Conservation (phyloP, 2,888 invertebrate genomes). For the Macaria notata region DNA sequence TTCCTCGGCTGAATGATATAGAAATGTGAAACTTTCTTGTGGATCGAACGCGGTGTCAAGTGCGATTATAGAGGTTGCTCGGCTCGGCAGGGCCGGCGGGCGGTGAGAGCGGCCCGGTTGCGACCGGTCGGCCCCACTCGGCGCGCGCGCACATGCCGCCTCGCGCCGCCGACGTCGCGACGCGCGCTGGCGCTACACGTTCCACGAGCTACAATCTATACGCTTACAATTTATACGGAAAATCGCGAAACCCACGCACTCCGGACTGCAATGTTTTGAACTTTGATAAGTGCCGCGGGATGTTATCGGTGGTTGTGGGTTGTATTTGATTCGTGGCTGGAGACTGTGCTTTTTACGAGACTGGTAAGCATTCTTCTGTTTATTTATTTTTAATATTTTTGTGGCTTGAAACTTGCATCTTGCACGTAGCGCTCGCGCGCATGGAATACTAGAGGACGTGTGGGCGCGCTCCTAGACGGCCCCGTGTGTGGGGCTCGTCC, state of each 20-base stretch:
- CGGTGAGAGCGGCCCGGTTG: slow-evolving; percentile 79
- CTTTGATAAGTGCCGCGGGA: slow-evolving; percentile 48
- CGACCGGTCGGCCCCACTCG: slow-evolving; percentile 79
- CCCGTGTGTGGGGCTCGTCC: slow-evolving; percentile 16
- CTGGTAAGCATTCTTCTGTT: slow-evolving; percentile 31
- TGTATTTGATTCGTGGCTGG: slow-evolving; percentile 41
- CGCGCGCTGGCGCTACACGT: slow-evolving; percentile 64
- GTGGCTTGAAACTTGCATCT: too few relatives aligned
- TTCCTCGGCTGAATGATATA: slow-evolving; percentile 61
- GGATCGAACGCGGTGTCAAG: slow-evolving; percentile 76
- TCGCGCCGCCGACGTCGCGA: slow-evolving; percentile 78
- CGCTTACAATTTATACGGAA: slow-evolving; percentile 48
- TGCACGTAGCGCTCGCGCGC: too few relatives aligned
- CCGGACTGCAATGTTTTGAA: slow-evolving; percentile 59
- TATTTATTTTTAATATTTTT: background rate
- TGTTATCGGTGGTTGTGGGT: slow-evolving; percentile 48
- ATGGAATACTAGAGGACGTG: too few relatives aligned
- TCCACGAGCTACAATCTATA: slow-evolving; percentile 45
- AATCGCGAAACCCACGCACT: slow-evolving; percentile 50
- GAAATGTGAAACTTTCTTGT: slow-evolving; percentile 79
- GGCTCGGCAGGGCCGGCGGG: slow-evolving; percentile 54
- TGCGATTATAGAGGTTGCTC: slow-evolving; percentile 73
- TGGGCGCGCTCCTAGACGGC: slow-evolving; percentile 26
- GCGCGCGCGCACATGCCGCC: slow-evolving; percentile 70
- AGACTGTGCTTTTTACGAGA: slow-evolving; percentile 25